Conservation (phyloP, 2,797 vertebrate genomes). For the Anguilla anguilla region DNA sequence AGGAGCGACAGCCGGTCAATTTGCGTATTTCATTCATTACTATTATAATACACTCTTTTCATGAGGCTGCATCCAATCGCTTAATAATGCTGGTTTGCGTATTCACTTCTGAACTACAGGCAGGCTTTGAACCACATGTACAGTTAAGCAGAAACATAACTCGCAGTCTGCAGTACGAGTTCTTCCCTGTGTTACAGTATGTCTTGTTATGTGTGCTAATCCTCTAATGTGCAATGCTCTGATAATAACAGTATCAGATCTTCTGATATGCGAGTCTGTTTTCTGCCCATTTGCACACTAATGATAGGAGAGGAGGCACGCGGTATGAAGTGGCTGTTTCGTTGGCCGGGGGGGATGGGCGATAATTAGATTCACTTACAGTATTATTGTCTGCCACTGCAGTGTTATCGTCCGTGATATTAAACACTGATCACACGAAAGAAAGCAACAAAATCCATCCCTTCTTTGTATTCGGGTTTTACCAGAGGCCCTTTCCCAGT, state of each 20-base stretch:
- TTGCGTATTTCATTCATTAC: neutral
- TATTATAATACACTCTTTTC: neutral
- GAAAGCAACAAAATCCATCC: neutral
- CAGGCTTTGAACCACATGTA: neutral
- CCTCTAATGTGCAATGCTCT: neutral
- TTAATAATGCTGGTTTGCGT: neutral
- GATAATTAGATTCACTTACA: constrained; percentile 5
- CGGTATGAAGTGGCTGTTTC: neutral
- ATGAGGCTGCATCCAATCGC: neutral
- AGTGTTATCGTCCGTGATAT: neutral
- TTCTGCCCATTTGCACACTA: neutral
- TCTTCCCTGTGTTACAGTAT: neutral
- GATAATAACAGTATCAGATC: neutral
- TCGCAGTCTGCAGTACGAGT: neutral
- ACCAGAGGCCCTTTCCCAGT: neutral
- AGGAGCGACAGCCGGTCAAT: constrained; percentile 9
- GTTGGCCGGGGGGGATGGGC: neutral
- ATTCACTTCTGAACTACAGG: neutral
- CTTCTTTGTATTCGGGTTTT: neutral
- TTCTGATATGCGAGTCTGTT: neutral
- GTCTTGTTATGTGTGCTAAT: neutral
- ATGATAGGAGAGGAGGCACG: neutral
- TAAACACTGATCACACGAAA: neutral
- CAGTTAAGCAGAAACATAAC: neutral
- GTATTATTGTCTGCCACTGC: neutral